phyloP scores from a whole-genome alignment of 2,888 invertebrate genomes.

The Strigamia crassipes region DNA sequence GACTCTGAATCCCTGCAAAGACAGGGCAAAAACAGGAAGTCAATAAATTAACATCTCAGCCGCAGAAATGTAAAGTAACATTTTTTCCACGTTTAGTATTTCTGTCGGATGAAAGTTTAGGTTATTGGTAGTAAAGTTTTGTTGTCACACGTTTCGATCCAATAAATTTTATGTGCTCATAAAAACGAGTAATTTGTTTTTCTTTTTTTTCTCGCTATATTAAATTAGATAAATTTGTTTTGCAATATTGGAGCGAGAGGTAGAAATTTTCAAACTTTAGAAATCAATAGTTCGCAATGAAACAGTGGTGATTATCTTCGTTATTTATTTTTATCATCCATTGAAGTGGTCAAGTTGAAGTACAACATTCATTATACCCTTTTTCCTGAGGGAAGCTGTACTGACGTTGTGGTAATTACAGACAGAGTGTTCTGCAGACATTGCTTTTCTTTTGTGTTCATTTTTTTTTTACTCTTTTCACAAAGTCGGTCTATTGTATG shows the following conservation, averaged over 20 bases:
- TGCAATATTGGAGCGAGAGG: neutral
- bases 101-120: neutral
- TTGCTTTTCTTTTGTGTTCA: conserved; percentile 22
- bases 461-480: conserved; percentile 25
- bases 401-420: conserved; percentile 19
- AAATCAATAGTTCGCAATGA: neutral
- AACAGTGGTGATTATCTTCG: neutral
- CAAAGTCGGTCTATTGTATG: conserved; percentile 13
- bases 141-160: neutral
- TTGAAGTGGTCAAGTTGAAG: conserved; percentile 10
- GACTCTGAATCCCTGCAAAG: neutral
- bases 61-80: neutral
- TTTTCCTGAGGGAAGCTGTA: conserved; percentile 4
- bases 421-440: conserved; percentile 24
- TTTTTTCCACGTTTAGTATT: neutral
- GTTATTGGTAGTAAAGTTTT: neutral
- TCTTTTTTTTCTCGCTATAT: neutral
- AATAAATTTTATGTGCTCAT: neutral
- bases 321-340: neutral
- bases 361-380: conserved; percentile 23
- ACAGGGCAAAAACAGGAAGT: neutral
- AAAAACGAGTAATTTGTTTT: neutral
- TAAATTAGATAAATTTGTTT: neutral
- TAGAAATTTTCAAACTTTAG: neutral
- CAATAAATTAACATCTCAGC: neutral